Evolutionary conservation across 2,888 invertebrate genomes (phyloP).

Genomic region (Epistrophe grossulariae): DNA sequence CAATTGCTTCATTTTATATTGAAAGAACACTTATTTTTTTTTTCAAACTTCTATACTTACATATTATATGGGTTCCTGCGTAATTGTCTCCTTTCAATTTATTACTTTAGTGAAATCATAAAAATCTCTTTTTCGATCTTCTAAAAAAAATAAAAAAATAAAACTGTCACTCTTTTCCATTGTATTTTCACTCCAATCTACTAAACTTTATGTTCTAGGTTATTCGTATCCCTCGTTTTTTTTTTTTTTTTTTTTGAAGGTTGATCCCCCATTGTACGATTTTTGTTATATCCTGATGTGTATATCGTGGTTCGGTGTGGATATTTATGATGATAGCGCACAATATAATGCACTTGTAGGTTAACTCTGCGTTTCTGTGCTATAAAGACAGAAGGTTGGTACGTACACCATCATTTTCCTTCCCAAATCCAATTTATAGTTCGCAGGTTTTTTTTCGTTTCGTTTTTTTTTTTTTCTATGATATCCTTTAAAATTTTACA

Average conservation of each 20-base stretch:
- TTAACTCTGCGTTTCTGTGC: conserved; percentile 7
- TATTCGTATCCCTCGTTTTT: neutral
- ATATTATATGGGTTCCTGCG: conserved; percentile 4
- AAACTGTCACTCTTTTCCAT: conserved; percentile 42
- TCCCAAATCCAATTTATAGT: conserved; percentile 67
- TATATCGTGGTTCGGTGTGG: neutral
- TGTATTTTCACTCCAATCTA: conserved; percentile 43
- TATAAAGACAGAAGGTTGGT: neutral
- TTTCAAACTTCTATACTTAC: neutral
- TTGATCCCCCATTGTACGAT: conserved; percentile 27
- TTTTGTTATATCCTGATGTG: conserved; percentile 32
- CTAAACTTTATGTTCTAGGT: conserved; percentile 42
- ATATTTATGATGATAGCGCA: conserved; percentile 65
- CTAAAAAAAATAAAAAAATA: neutral
- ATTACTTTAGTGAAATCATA: conserved; percentile 64
- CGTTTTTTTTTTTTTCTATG: conserved; percentile 14
- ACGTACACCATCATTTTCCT: conserved; percentile 22
- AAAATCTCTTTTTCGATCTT: conserved; percentile 41
- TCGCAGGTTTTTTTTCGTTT: conserved; percentile 33
- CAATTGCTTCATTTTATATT: neutral
- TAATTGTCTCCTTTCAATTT: conserved; percentile 38
- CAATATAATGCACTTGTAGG: conserved; percentile 64
- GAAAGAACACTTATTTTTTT: neutral
- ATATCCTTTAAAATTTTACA: conserved; percentile 16
- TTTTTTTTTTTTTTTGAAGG: conserved; percentile 2